A percentile compares a stretch with the other conserved stretches of the same genome.
These are phyloP conservation scores for Poecile atricapillus DNA, from an alignment of 2,113 vertebrate species.

Conservation along the genomic window DNA sequence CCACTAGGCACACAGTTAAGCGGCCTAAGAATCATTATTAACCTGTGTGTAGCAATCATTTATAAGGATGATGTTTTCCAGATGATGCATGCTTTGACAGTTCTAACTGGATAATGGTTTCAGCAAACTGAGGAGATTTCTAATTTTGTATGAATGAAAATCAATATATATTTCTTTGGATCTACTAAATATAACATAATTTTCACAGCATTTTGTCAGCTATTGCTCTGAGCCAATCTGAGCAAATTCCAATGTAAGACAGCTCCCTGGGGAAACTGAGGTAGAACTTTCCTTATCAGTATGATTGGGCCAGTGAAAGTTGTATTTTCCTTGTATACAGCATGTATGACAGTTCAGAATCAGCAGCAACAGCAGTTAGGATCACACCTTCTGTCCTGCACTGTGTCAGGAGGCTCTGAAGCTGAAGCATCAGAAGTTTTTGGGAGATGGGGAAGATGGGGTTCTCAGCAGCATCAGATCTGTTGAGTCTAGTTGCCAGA, in stretches of 20 bases:
- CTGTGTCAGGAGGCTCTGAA: neutral
- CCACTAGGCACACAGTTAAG: neutral
- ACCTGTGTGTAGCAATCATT: neutral
- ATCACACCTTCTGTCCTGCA: neutral
- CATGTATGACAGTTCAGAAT: neutral
- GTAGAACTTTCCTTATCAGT: neutral
- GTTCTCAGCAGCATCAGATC: neutral
- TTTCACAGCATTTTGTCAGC: neutral
- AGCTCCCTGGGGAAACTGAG: neutral
- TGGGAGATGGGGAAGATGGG: neutral
- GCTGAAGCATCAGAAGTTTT: accelerated
- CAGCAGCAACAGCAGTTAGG: neutral
- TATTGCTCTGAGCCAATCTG: neutral
- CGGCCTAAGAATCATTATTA: neutral
- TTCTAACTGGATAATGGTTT: neutral
- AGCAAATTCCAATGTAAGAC: neutral
- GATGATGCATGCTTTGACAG: neutral
- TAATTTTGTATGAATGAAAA: slow-evolving; percentile 24
- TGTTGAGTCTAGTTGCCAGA: neutral
- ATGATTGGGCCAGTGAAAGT: neutral
- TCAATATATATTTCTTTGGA: neutral
- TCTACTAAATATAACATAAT: neutral
- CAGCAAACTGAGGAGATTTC: neutral
- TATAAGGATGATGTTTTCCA: neutral
- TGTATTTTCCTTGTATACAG: neutral